Conservation (phyloP, 2,888 invertebrate species). For the Cancer borealis region DNA sequence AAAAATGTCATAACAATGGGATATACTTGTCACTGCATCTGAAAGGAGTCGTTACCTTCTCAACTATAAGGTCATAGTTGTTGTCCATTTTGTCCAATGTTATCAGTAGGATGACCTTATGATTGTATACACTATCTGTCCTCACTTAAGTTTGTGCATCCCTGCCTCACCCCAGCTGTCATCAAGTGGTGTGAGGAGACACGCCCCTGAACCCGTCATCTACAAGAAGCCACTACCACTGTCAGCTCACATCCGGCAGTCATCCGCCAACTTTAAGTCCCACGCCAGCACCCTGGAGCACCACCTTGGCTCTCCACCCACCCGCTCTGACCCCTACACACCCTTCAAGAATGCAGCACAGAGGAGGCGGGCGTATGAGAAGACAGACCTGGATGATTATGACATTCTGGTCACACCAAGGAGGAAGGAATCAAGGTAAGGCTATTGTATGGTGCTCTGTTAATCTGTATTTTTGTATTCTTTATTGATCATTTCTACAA, state of each 20-base stretch:
- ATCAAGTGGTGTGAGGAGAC: neutral
- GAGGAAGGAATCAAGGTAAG: constrained; percentile 51
- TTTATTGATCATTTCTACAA: neutral
- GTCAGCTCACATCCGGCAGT: constrained; percentile 74
- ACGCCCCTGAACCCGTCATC: neutral
- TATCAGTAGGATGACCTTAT: neutral
- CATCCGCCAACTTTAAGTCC: constrained; percentile 57
- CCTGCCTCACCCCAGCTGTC: constrained; percentile 42
- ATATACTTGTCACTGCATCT: no score
- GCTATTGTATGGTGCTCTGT: neutral
- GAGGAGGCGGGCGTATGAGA: constrained; percentile 55
- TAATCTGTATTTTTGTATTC: neutral
- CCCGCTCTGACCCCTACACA: constrained; percentile 60
- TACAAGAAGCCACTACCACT: constrained; percentile 73
- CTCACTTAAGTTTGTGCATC: neutral
- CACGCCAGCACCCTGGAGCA: constrained; percentile 25
- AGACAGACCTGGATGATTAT: constrained; percentile 31
- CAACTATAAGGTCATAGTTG: neutral
- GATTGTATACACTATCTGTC: neutral
- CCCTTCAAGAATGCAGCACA: constrained; percentile 70
- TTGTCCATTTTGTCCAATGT: neutral
- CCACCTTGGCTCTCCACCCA: neutral
- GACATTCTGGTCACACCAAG: constrained; percentile 1
- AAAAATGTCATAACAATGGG: no score
- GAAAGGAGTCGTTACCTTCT: no score